Percentiles rank a stretch among this genome's conserved stretches.
phyloP scores from a whole-genome alignment of 2,797 vertebrate species.

The Clarias platycephalus region DNA sequence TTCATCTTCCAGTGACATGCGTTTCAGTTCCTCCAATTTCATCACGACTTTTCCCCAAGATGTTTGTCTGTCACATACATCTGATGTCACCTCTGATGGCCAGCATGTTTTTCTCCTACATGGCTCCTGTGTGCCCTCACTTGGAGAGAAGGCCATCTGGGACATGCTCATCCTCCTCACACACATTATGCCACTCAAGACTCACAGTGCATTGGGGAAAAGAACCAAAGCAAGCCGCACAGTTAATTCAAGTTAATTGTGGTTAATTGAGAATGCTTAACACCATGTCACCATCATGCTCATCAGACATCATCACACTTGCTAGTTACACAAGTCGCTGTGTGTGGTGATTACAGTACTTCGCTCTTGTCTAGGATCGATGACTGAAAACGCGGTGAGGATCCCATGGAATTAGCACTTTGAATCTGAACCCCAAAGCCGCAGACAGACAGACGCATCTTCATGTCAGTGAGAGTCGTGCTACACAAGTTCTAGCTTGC shows the following conservation, averaged over 20 bases:
- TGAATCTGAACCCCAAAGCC: background rate
- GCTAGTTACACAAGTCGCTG: background rate
- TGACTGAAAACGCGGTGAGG: background rate
- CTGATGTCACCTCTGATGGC: background rate
- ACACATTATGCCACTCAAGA: background rate
- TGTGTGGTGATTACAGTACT: background rate
- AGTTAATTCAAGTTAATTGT: background rate
- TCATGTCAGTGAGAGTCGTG: background rate
- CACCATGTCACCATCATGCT: background rate
- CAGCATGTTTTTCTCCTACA: background rate
- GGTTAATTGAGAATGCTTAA: background rate
- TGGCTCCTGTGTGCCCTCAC: background rate
- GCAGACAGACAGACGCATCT: background rate
- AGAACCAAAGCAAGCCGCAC: background rate
- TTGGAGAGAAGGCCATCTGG: constrained; percentile 24
- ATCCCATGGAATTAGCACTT: background rate
- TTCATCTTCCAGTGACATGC: too few species aligned
- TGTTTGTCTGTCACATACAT: background rate
- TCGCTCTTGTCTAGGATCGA: background rate
- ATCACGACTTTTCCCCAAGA: background rate
- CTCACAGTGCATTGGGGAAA: background rate
- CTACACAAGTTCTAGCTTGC: background rate
- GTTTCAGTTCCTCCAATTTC: background rate
- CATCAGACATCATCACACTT: background rate
- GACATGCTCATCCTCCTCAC: background rate